phyloP scores from a whole-genome alignment of 1,140 invertebrate species.

The Apolygus lucorum region DNA sequence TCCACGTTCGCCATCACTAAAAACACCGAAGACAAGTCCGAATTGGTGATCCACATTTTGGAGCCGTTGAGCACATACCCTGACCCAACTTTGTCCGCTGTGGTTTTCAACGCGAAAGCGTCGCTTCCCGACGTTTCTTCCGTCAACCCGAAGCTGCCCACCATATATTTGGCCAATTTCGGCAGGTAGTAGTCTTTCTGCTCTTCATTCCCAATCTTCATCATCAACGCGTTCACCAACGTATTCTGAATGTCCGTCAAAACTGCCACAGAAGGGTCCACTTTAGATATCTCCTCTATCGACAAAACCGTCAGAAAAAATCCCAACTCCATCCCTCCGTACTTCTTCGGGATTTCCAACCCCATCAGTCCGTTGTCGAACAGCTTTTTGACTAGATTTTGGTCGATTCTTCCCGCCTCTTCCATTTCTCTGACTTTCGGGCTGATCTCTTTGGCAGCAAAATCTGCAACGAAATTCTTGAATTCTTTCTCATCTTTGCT shows the following conservation, averaged over 20 bases:
- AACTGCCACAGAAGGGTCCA: constrained; percentile 78
- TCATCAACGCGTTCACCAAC: constrained; percentile 76
- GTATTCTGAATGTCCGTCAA: constrained; percentile 92
- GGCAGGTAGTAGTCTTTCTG: constrained; percentile 85
- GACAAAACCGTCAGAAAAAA: constrained; percentile 82
- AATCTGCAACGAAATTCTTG: neutral
- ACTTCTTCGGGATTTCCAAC: constrained; percentile 73
- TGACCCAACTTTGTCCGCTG: constrained; percentile 72
- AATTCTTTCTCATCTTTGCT: neutral
- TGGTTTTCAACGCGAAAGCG: constrained; percentile 80
- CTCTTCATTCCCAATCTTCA: constrained; percentile 68
- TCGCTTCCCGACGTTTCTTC: constrained; percentile 80
- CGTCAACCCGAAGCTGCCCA: constrained; percentile 86
- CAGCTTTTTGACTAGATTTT: neutral
- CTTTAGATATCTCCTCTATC: constrained; percentile 89
- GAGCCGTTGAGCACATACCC: constrained; percentile 70
- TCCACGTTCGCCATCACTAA: constrained; percentile 85
- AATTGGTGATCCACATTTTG: constrained; percentile 95
- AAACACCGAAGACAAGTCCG: constrained; percentile 79
- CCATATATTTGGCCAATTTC: constrained; percentile 66
- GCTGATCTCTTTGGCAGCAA: neutral
- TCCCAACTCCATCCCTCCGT: constrained; percentile 74
- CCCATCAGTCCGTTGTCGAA: constrained; percentile 59
- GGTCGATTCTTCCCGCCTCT: neutral
- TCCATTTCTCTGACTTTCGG: constrained; percentile 1